A percentile compares a stretch with the other conserved stretches of the same genome.
These are phyloP conservation scores for Canis aureus DNA, from an alignment of 2,113 vertebrate genomes.

Conservation along the genomic window DNA sequence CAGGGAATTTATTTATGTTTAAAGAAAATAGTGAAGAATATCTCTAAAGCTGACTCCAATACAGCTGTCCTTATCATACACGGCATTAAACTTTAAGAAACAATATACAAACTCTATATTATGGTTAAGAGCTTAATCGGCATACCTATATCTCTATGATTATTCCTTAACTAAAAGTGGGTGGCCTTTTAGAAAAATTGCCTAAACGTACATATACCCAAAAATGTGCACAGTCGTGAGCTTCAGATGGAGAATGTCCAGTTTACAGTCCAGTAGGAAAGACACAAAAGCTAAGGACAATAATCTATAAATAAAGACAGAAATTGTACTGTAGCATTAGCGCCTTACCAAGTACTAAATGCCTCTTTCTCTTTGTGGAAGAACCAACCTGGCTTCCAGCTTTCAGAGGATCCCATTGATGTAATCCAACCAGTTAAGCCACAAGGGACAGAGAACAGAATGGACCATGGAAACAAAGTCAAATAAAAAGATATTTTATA, in stretches of 20 bases:
- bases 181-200: neutral
- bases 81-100: neutral
- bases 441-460: neutral
- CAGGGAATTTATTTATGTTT: neutral
- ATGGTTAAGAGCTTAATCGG: neutral
- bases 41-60: neutral
- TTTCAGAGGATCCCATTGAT: accelerated
- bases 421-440: accelerated
- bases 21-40: neutral
- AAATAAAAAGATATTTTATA: neutral
- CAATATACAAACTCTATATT: accelerated
- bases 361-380: neutral
- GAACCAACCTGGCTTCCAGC: neutral
- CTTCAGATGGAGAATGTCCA: neutral
- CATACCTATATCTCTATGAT: accelerated
- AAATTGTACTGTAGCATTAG: accelerated
- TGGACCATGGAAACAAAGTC: neutral
- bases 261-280: neutral
- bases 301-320: neutral
- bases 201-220: neutral
- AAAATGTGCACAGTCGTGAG: accelerated
- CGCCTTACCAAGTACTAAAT: too few relatives aligned
- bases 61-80: neutral
- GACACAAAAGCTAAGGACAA: too few relatives aligned
- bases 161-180: neutral